Evolutionary conservation across 1,140 invertebrate species (phyloP).

Genomic region (Drosophila eugracilis): DNA sequence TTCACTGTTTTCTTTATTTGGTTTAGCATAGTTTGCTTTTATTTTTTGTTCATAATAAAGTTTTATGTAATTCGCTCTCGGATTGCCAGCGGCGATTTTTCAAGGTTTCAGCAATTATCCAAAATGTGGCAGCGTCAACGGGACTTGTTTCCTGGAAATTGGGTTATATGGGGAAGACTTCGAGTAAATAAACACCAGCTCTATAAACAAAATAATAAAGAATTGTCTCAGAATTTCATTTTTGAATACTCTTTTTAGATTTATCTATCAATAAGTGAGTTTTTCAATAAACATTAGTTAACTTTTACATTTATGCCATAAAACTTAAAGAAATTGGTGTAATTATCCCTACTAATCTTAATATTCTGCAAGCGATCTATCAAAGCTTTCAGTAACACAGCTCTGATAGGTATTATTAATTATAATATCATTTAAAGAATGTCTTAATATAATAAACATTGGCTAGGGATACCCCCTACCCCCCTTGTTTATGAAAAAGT

Average conservation of each 20-base stretch:
- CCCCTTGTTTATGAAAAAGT: too few relatives aligned
- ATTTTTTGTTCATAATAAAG: slow-evolving; percentile 45
- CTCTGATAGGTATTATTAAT: too few relatives aligned
- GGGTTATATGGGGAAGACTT: background rate
- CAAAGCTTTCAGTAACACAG: too few relatives aligned
- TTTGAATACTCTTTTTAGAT: background rate
- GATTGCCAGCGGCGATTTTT: slow-evolving; percentile 22
- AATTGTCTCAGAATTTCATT: background rate
- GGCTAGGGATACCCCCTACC: too few relatives aligned
- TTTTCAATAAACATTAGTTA: background rate
- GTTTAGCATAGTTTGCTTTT: slow-evolving; percentile 23
- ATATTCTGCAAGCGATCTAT: too few relatives aligned
- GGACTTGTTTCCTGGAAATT: slow-evolving; percentile 30
- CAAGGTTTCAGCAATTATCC: slow-evolving; percentile 52
- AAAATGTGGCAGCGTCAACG: slow-evolving; percentile 27
- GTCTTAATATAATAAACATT: too few relatives aligned
- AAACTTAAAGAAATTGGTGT: too few relatives aligned
- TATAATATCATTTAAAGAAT: too few relatives aligned
- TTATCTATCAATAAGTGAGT: too few relatives aligned
- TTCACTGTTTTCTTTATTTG: slow-evolving; percentile 9
- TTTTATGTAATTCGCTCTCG: slow-evolving; percentile 39
- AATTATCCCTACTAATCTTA: too few relatives aligned
- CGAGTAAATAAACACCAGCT: slow-evolving; percentile 10
- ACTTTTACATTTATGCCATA: too few relatives aligned
- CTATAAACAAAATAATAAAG: slow-evolving; percentile 1